phyloP scores from a whole-genome alignment of 2,113 vertebrate species.

The Macrotus californicus region DNA sequence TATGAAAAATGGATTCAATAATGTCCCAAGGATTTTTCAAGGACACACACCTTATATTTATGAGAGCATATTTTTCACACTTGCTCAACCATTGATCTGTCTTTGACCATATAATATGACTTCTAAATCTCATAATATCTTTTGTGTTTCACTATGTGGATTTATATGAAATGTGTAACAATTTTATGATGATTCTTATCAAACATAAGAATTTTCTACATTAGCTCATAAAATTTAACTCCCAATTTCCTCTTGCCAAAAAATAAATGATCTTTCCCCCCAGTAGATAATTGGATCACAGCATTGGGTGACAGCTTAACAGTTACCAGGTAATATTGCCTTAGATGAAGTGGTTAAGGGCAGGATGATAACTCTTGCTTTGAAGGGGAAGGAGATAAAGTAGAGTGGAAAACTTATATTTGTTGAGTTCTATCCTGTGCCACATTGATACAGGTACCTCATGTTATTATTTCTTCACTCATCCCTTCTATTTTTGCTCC shows the following conservation, averaged over 20 bases:
- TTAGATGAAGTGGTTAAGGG: not conserved
- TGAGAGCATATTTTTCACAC: not conserved
- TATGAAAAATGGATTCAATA: not conserved
- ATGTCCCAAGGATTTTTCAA: not conserved
- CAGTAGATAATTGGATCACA: constrained; percentile 32
- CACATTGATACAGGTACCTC: not conserved
- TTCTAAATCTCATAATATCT: not conserved
- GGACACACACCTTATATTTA: not conserved
- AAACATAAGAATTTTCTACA: constrained; percentile 53
- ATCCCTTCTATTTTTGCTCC: not conserved
- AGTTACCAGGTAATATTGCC: constrained; percentile 38
- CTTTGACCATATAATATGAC: not conserved
- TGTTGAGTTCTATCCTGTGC: not conserved
- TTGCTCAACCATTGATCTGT: not conserved
- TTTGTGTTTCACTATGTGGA: not conserved
- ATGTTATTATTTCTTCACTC: not conserved
- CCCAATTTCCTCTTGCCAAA: constrained; percentile 58
- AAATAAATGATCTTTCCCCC: constrained; percentile 58
- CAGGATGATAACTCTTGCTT: not conserved
- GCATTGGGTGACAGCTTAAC: constrained; percentile 7
- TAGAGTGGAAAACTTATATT: not conserved
- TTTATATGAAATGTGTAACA: constrained; percentile 11
- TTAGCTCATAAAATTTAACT: constrained; percentile 65
- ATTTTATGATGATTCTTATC: constrained; percentile 50
- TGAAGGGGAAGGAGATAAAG: not conserved